Base-by-base conservation (phyloP, 2,888 invertebrate genomes). In the Philereme transversata region DNA sequence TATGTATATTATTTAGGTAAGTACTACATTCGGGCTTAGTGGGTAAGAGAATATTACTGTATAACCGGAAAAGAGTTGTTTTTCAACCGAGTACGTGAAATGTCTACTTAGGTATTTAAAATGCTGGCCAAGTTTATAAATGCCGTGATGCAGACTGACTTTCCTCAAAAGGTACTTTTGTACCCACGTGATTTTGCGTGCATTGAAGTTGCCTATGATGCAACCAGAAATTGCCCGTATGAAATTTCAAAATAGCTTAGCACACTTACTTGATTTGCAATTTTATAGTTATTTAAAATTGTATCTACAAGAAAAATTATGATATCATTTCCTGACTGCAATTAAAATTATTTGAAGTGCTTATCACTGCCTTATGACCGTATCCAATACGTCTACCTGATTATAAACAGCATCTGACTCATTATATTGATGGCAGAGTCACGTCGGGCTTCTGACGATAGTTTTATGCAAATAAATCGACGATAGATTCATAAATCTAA, bases 331-430 rank as follows among this genome's bases (percentile, higher is more conserved):
- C 7, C 36, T 34, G 53, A 45, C 48, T 9, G 41, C 40, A 53
- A 49, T 57, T 46, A 46, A 50, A 43, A 10, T 6, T 57, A 38
- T 53, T 43, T 57, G 47, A 35, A 51, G n/a, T 11, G n/a, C 68
- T 76, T 83, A 80, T 79, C 81, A 76, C 60, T 62, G 34, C 68
- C 66, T 64, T 83, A 86, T 83, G 82, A 81, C 78, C 81, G 82
- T 83, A 74, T 79, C 87, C 77, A 78, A 88, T 87, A 84, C 83
- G 82, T 85, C 74, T 71, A 74, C 67, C 74, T 76, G 83, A 84
- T 86, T 43, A 40, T 9, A 7, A 43, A 36, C 33, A 46, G 4
- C 63, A 60, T 68, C 68, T 83, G 82, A 85, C 70, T 87, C 84
- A 88, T 77, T 75, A 56, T 51, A 41, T 47, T 54, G 60, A 33